Evolutionary conservation across 1,140 invertebrate genomes (phyloP), one percentile per base, ranked within the genome.

Genomic region (Halyomorpha halys): DNA sequence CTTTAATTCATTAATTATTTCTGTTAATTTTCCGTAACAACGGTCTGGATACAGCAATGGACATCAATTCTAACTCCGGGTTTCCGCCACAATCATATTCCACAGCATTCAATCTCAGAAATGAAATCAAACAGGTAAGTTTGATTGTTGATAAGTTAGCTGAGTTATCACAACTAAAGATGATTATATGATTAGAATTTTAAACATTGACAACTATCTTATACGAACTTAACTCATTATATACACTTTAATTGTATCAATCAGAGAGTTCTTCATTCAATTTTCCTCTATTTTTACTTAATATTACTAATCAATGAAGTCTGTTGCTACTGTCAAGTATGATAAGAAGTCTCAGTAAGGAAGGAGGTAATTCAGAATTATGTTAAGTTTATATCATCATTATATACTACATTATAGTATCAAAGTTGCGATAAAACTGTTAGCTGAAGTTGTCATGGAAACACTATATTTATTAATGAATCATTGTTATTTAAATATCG

Each of bases 111-210:
- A 68, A 68, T 59, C 53, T 68, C 19, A 49, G 68, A 44, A 59
- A 69, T 64, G 68, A 67, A 54, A 69, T 69, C 27, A 67, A 69
- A 63, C 68, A 67, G 66, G 66, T 67, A 56, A 56, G 56, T 25
- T 16, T 23, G n/a, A 8, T 49, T 49, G n/a, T 49, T 39, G 34
- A 39, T 39, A 13, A 39, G 4, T 39, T 9, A 39, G 14, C n/a
- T n/a, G n/a, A n/a, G n/a, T n/a, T n/a, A n/a, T n/a, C n/a, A n/a
- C n/a, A n/a, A n/a, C n/a, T n/a, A n/a, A 15, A 47, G 45, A n/a
- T 3, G 45, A 3, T n/a, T 47, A n/a, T n/a, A 4, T 47, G 15
- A n/a, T 47, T 2, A 47, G 18, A 15, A n/a, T n/a, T n/a, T n/a
- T n/a, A n/a, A n/a, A n/a, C n/a, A n/a, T 47, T 4, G 14, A 15